Evolutionary conservation across 2,797 vertebrate species (phyloP).

Genomic region (Kryptolebias ocellatus): DNA sequence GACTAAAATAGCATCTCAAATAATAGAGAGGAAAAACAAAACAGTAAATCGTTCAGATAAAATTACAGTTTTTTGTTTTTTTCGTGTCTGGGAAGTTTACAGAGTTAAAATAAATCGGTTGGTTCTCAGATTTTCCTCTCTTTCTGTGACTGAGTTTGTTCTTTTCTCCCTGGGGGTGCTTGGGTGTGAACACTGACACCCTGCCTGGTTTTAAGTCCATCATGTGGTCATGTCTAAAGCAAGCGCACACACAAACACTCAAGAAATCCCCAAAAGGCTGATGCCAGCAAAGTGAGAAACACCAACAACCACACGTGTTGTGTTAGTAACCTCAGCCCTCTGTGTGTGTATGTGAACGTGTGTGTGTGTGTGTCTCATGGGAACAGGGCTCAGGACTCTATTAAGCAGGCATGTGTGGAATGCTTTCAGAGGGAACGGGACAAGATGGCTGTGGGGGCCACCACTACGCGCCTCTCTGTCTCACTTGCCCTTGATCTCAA

Average conservation of each 20-base stretch:
- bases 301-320: conserved; percentile 68
- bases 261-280: conserved; percentile 49
- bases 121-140: background rate
- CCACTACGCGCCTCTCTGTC: conserved; percentile 67
- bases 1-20: background rate
- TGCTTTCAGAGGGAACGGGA: conserved; percentile 79
- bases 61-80: background rate
- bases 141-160: conserved; percentile 1
- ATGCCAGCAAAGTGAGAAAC: conserved; percentile 64
- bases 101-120: background rate
- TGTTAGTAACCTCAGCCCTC: conserved; percentile 79
- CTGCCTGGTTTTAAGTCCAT: conserved; percentile 60
- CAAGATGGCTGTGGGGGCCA: conserved; percentile 71
- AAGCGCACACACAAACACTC: conserved; percentile 30
- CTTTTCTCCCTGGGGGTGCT: conserved; percentile 11
- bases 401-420: conserved; percentile 82
- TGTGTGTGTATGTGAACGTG: conserved; percentile 27
- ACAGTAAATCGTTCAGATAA: background rate
- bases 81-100: background rate
- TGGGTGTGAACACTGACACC: conserved; percentile 65
- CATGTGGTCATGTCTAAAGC: conserved; percentile 52
- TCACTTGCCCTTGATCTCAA: conserved; percentile 79
- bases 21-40: background rate
- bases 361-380: conserved; percentile 51
- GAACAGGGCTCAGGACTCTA: conserved; percentile 80